phyloP scores from a whole-genome alignment of 2,797 vertebrate species.

The Sebastes trivittatus region DNA sequence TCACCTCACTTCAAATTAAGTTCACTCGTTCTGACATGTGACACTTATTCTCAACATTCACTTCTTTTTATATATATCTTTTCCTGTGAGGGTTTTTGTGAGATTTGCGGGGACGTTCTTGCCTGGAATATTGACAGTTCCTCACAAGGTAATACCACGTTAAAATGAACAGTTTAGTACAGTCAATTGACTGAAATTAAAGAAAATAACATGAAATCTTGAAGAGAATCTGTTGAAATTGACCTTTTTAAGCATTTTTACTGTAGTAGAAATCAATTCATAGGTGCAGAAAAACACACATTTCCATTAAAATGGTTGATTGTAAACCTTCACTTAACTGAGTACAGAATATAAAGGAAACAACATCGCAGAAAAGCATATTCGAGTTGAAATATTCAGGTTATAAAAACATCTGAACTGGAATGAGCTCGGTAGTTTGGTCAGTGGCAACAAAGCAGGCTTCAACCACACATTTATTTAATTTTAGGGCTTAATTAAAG shows the following conservation, averaged over 20 bases:
- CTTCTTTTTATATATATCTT: constrained; percentile 15
- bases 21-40: constrained; percentile 73
- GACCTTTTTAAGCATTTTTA: constrained; percentile 4
- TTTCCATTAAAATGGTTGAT: background rate
- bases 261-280: background rate
- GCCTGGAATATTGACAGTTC: constrained; percentile 35
- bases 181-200: no score
- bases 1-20: constrained; percentile 73
- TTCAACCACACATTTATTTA: constrained; percentile 5
- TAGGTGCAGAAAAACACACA: background rate
- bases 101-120: constrained; percentile 22
- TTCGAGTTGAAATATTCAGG: constrained; percentile 17
- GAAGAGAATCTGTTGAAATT: background rate
- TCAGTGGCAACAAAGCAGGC: constrained; percentile 43
- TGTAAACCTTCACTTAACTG: constrained; percentile 27
- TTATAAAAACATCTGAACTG: constrained; percentile 23
- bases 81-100: constrained; percentile 41
- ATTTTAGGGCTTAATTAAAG: constrained; percentile 25
- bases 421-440: constrained; percentile 45
- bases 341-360: constrained; percentile 13
- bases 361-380: constrained; percentile 12
- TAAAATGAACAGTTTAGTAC: constrained; percentile 3
- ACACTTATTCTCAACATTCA: constrained; percentile 72
- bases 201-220: background rate
- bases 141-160: constrained; percentile 11